Percentiles rank a stretch among this genome's conserved stretches.
Evolutionary conservation across 2,113 vertebrate species (phyloP).

Genomic region (Bubo blakistoni): DNA sequence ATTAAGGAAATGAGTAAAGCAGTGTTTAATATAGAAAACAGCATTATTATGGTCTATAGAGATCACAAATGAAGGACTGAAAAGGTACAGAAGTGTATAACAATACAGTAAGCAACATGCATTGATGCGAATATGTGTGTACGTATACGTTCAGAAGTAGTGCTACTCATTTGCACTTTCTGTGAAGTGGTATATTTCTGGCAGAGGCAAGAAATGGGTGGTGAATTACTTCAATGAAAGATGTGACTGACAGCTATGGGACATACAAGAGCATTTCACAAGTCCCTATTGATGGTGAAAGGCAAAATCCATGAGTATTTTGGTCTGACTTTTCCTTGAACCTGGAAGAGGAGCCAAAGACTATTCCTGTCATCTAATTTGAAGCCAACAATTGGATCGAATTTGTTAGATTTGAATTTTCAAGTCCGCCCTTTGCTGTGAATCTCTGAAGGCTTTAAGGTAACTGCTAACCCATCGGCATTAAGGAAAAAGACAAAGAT

Average conservation of each 20-base stretch:
- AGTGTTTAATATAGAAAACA: background rate
- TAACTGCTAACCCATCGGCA: background rate
- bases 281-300: background rate
- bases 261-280: background rate
- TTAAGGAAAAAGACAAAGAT: background rate
- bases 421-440: background rate
- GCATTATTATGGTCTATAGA: background rate
- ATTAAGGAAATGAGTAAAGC: background rate
- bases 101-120: background rate
- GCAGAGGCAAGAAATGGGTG: background rate
- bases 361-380: background rate
- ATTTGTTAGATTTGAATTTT: background rate
- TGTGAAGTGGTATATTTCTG: background rate
- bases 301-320: background rate
- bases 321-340: background rate
- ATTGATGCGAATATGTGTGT: too few species aligned
- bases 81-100: background rate
- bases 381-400: background rate
- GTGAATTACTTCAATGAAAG: background rate
- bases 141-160: background rate
- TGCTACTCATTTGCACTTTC: background rate
- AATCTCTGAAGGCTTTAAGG: background rate
- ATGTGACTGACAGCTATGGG: background rate
- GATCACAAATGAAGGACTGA: background rate
- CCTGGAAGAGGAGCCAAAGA: background rate